phyloP scores from a whole-genome alignment of 2,888 invertebrate species.

The Melipona beecheii region DNA sequence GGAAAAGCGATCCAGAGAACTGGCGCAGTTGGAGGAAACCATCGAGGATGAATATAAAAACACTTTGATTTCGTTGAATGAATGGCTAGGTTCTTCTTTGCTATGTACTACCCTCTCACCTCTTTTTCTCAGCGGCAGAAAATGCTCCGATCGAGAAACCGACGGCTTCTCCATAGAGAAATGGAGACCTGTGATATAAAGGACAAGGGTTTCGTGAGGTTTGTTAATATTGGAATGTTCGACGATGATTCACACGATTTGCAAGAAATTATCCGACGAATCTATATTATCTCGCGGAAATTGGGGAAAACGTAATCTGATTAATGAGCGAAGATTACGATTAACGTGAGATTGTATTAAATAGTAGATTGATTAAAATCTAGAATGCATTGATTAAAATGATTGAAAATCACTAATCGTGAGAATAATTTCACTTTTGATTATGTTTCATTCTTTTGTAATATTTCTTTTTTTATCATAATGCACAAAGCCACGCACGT shows the following conservation, averaged over 20 bases:
- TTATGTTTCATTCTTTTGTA: too few relatives aligned
- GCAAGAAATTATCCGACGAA: neutral
- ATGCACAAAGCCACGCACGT: too few relatives aligned
- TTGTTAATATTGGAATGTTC: neutral
- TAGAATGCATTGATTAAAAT: too few relatives aligned
- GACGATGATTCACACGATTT: accelerated
- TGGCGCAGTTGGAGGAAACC: slow-evolving; percentile 19
- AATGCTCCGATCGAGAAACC: neutral
- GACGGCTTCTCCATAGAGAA: neutral
- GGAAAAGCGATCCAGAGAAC: slow-evolving; percentile 27
- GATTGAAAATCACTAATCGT: too few relatives aligned
- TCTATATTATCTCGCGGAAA: neutral
- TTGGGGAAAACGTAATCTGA: too few relatives aligned
- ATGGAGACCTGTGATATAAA: slow-evolving; percentile 1
- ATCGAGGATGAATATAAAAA: slow-evolving; percentile 48
- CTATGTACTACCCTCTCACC: slow-evolving; percentile 11
- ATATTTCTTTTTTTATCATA: too few relatives aligned
- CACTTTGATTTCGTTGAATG: slow-evolving; percentile 34
- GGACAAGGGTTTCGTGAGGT: neutral
- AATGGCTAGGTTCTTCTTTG: neutral
- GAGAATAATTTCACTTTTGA: too few relatives aligned
- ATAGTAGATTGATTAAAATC: too few relatives aligned
- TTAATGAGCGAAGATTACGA: too few relatives aligned
- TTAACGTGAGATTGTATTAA: too few relatives aligned
- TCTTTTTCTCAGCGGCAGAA: neutral